A percentile compares a stretch with the other conserved stretches of the same genome.
Conservation (phyloP, 1,140 invertebrate genomes). For the Drosophila cardini region DNA sequence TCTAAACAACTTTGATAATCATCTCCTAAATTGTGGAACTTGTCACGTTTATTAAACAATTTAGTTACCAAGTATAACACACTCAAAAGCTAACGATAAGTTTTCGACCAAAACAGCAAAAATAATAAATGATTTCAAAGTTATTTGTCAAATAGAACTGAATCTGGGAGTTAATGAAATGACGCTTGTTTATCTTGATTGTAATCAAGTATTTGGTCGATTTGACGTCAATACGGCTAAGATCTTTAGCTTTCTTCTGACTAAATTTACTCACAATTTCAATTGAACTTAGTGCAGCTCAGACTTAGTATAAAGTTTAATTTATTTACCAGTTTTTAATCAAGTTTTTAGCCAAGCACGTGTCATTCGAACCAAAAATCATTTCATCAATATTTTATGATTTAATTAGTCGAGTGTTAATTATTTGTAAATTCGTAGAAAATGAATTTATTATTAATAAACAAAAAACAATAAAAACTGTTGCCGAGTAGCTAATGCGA, state of each 20-base stretch:
- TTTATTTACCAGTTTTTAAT: not conserved
- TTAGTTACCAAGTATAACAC: constrained; percentile 47
- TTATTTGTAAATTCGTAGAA: constrained; percentile 55
- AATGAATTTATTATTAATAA: constrained; percentile 67
- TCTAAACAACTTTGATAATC: constrained; percentile 28
- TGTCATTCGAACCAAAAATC: constrained; percentile 12
- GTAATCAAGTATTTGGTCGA: constrained; percentile 14
- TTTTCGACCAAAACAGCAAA: not conserved
- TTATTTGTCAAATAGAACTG: constrained; percentile 19
- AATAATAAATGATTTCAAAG: constrained; percentile 22
- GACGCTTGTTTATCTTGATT: constrained; percentile 9
- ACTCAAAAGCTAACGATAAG: constrained; percentile 30
- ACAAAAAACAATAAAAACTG: constrained; percentile 20
- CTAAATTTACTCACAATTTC: not conserved
- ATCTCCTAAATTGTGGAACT: constrained; percentile 46
- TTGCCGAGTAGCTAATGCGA: constrained; percentile 12
- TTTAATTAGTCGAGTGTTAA: constrained; percentile 41
- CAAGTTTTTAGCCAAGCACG: not conserved
- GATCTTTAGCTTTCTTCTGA: constrained; percentile 1
- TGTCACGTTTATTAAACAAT: constrained; percentile 69
- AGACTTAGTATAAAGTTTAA: constrained; percentile 4
- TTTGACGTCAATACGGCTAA: constrained; percentile 31
- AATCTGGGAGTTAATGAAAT: constrained; percentile 21
- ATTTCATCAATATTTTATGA: constrained; percentile 20
- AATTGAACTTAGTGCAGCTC: not conserved